Base-by-base conservation (phyloP, 2,797 vertebrate species). In the Geotrypetes seraphini region DNA sequence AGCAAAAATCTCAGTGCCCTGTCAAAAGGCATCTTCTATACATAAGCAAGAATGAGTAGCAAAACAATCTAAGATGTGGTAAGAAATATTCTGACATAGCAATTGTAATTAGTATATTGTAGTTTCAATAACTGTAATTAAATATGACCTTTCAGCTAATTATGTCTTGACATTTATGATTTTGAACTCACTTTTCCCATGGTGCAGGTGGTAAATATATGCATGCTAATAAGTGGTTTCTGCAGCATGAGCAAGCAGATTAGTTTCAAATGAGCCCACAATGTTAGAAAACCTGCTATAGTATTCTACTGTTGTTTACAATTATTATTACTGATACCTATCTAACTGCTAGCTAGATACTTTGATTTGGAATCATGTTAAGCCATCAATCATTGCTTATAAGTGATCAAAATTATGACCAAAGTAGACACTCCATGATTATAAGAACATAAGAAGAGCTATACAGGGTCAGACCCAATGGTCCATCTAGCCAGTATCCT, bases 131-230 rank as follows among this genome's bases (percentile, higher is more conserved):
- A 74, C 63, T 69, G 53, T 74, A 81, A 84, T 85, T 79, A 81
- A 79, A 77, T 65, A 55, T 81, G 78, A 82, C 77, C 79, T 84
- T 85, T 81, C 45, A 64, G 66, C 63, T 77, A 78, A 81, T 81
- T 78, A 71, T 70, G 57, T 69, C 73, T 78, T 83, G 78, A 83
- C 77, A 78, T 81, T 85, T 77, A 68, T 69, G 68, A 68, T 74
- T 72, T 77, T 60, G 68, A 74, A 58, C 65, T 63, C 50, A 43
- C 62, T 73, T 75, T 73, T 67, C 67, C 71, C 56, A 56, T 56
- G 61, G 71, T 52, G 65, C 59, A 56, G 43, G 33, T 65, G 48
- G 66, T 74, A 45, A 32, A 63, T 53, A 50, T 65, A 57, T 39
- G 31, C 57, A 66, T 12, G 27, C 61, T 75, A 74, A 69, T 71